These are phyloP conservation scores for Peromyscus maniculatus DNA, from an alignment of 2,113 vertebrate genomes.

Conservation along the genomic window DNA sequence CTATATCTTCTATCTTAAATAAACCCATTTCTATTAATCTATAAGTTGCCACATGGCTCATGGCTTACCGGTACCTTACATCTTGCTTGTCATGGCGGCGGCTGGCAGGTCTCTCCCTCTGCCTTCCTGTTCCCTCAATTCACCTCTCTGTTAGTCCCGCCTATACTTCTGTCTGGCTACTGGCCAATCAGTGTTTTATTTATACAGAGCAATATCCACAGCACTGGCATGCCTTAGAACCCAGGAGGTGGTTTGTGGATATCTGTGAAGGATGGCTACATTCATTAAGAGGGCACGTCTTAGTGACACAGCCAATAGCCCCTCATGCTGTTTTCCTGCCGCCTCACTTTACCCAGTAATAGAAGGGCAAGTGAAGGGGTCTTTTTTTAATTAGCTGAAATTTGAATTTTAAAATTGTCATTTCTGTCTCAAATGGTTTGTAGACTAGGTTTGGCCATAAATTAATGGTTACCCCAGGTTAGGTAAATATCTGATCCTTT, in stretches of 20 bases:
- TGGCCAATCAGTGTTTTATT: no score
- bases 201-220: no score
- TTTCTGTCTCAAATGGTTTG: conserved; percentile 7
- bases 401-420: conserved; percentile 10
- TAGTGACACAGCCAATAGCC: neutral
- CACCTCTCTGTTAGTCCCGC: no score
- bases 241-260: neutral
- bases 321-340: neutral
- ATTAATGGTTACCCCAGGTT: neutral
- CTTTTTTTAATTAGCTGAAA: neutral
- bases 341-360: neutral
- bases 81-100: no score
- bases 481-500: neutral
- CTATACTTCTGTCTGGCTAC: no score
- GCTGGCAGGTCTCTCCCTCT: no score
- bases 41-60: no score
- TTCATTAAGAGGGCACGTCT: neutral
- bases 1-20: no score
- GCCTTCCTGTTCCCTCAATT: no score
- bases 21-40: no score
- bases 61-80: no score
- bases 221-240: neutral
- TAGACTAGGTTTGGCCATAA: neutral
- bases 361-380: neutral
- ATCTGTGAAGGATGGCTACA: neutral